Percentiles rank a stretch among this genome's conserved stretches.
These are phyloP conservation scores for Drosophila tropicalis DNA, from an alignment of 1,140 invertebrate species.

Conservation along the genomic window DNA sequence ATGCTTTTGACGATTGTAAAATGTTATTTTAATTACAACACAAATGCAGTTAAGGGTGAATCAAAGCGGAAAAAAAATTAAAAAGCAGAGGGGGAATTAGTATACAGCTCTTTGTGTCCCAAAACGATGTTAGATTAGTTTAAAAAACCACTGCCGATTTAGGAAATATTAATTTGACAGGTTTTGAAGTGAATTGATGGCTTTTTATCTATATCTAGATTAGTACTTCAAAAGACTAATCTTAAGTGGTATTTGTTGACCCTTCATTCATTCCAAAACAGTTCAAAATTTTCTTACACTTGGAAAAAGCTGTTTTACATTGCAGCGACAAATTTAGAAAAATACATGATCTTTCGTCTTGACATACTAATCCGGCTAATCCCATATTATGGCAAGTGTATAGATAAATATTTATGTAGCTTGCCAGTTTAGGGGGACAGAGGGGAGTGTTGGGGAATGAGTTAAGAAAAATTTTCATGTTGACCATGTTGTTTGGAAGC, in stretches of 20 bases:
- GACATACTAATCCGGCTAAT: constrained; percentile 1
- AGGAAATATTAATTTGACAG: no score
- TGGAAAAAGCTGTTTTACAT: no score
- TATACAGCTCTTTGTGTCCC: no score
- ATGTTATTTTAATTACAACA: not conserved
- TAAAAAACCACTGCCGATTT: no score
- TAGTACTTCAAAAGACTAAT: no score
- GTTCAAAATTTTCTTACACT: no score
- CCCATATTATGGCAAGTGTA: constrained; percentile 1
- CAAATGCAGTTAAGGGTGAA: not conserved
- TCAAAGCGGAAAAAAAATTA: not conserved
- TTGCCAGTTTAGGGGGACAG: not conserved
- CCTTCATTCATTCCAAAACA: no score
- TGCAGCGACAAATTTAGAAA: not conserved
- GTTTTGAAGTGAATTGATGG: no score
- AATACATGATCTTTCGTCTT: not conserved
- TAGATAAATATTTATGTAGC: not conserved
- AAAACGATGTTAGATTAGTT: no score
- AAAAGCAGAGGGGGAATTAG: no score
- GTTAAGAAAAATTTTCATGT: constrained; percentile 24
- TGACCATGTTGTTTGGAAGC: constrained; percentile 53
- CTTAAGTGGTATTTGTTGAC: no score
- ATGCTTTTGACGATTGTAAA: constrained; percentile 9
- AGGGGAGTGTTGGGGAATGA: constrained; percentile 1
- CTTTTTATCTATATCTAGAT: no score